Conservation (phyloP, 2,797 vertebrate genomes). For the Meda fulgida region DNA sequence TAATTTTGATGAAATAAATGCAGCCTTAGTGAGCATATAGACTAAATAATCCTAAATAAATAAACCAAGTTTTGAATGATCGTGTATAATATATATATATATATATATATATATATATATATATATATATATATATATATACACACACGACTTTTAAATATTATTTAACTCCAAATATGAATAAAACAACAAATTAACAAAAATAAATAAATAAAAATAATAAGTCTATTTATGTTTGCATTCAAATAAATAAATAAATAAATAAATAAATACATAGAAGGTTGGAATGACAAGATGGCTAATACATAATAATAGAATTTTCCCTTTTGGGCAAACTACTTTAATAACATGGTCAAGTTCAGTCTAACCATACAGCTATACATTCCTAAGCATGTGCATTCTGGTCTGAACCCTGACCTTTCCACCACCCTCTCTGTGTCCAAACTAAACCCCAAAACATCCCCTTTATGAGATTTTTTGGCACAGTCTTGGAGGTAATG, state of each 20-base stretch:
- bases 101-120: too few species aligned
- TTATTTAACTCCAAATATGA: too few species aligned
- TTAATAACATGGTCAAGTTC: background rate
- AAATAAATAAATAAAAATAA: background rate
- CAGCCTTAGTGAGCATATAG: too few species aligned
- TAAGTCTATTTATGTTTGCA: background rate
- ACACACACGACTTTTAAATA: too few species aligned
- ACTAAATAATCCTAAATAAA: too few species aligned
- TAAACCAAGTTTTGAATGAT: too few species aligned
- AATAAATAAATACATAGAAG: background rate
- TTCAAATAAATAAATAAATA: too few species aligned
- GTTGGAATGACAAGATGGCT: background rate
- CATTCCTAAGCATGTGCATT: background rate
- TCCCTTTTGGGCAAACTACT: background rate
- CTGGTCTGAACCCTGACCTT: slow-evolving; percentile 14
- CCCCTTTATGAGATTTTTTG: slow-evolving; percentile 14
- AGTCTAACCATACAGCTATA: background rate
- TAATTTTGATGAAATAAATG: too few species aligned
- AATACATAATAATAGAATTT: background rate
- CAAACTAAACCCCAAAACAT: slow-evolving; percentile 25
- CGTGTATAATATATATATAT: too few species aligned
- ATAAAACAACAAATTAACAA: background rate
- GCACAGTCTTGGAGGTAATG: slow-evolving; percentile 43
- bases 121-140: too few species aligned
- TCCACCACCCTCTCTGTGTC: slow-evolving; percentile 14